Conservation (phyloP, 2,888 invertebrate genomes). For the Julus scanicus region DNA sequence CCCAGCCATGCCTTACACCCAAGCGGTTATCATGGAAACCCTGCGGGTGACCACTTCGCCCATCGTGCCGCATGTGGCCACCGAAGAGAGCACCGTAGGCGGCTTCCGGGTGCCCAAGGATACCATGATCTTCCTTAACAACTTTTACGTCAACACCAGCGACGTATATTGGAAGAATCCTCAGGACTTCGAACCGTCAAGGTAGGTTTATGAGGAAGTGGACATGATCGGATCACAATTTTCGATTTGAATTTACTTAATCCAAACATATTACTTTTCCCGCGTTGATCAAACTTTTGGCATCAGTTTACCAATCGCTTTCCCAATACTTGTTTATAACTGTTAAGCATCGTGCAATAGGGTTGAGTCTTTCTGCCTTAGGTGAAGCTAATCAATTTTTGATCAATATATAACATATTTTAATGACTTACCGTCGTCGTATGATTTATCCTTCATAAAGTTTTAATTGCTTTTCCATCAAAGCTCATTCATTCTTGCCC, state of each 20-base stretch:
- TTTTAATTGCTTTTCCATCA: too few species aligned
- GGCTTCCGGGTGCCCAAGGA: slow-evolving; percentile 80
- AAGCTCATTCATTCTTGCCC: too few species aligned
- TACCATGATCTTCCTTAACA: slow-evolving; percentile 85
- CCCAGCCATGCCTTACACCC: slow-evolving; percentile 54
- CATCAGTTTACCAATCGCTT: too few species aligned
- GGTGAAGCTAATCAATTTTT: too few species aligned
- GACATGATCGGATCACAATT: too few species aligned
- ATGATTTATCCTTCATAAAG: too few species aligned
- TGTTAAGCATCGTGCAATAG: too few species aligned
- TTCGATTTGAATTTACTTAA: too few species aligned
- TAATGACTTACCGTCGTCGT: too few species aligned
- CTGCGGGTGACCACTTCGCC: slow-evolving; percentile 68
- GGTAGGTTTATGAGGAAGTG: slow-evolving; percentile 67
- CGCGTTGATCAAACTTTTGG: background rate
- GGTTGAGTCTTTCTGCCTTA: too few species aligned
- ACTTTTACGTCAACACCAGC: slow-evolving; percentile 81
- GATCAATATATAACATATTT: too few species aligned
- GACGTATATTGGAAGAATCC: slow-evolving; percentile 80
- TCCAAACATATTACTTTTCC: too few species aligned
- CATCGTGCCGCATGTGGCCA: slow-evolving; percentile 89
- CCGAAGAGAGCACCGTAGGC: slow-evolving; percentile 77
- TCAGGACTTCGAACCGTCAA: slow-evolving; percentile 77
- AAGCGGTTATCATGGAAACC: slow-evolving; percentile 57
- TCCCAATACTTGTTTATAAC: background rate